Evolutionary conservation across 2,888 invertebrate species (phyloP).

Genomic region (Meliscaeva auricollis): DNA sequence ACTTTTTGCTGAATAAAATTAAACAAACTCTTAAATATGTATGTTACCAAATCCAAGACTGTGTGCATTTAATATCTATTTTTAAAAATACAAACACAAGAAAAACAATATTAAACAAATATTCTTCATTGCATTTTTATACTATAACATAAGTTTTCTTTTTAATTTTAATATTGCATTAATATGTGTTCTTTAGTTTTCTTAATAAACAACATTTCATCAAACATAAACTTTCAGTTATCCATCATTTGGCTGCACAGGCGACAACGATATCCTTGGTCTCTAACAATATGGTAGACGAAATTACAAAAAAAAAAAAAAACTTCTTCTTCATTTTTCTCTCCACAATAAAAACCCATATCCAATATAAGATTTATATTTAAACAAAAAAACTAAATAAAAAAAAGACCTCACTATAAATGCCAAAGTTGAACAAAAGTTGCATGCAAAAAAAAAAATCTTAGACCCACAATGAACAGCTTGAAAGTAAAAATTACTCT

Average conservation of each 20-base stretch:
- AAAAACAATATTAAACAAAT: conserved; percentile 37
- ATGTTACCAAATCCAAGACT: conserved; percentile 38
- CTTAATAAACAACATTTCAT: conserved; percentile 38
- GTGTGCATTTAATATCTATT: conserved; percentile 36
- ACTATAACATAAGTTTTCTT: neutral
- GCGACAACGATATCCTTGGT: conserved; percentile 83
- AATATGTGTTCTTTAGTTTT: conserved; percentile 22
- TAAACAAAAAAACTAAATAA: conserved; percentile 24
- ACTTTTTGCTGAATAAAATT: neutral
- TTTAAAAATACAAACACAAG: conserved; percentile 48
- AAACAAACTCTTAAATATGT: conserved; percentile 25
- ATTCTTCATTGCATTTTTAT: conserved; percentile 9
- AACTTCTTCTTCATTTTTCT: conserved; percentile 31
- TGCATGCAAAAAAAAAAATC: conserved; percentile 58
- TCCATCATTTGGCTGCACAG: conserved; percentile 84
- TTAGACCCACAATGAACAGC: conserved; percentile 58
- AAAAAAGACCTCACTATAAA: conserved; percentile 29
- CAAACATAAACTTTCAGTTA: conserved; percentile 80
- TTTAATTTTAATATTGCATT: conserved; percentile 28
- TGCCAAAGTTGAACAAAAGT: conserved; percentile 46
- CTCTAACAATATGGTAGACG: conserved; percentile 83
- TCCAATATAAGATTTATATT: conserved; percentile 32
- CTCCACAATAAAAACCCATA: conserved; percentile 25
- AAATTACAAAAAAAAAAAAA: conserved; percentile 26
- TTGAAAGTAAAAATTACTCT: conserved; percentile 47